phyloP scores from a whole-genome alignment of 2,888 invertebrate genomes.

The Pediacus dermestoides region DNA sequence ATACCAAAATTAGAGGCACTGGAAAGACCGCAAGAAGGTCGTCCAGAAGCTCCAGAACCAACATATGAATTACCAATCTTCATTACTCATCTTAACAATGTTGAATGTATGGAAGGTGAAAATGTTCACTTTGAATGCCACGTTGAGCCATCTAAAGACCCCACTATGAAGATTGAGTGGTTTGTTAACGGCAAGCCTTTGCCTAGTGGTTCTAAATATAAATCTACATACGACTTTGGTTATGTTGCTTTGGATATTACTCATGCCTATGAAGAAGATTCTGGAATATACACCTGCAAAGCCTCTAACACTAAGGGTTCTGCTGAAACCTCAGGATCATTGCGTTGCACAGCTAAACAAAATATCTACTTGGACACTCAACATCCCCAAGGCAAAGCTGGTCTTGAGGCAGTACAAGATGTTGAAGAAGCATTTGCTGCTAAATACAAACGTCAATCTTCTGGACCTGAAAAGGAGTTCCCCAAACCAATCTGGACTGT shows the following conservation, averaged over 20 bases:
- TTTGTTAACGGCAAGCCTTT: constrained; percentile 89
- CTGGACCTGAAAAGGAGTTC: constrained; percentile 72
- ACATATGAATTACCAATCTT: constrained; percentile 83
- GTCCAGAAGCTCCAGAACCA: constrained; percentile 70
- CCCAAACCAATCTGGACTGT: constrained; percentile 84
- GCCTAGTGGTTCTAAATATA: constrained; percentile 84
- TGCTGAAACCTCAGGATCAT: constrained; percentile 85
- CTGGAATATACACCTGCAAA: constrained; percentile 86
- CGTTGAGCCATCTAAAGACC: constrained; percentile 88
- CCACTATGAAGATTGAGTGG: constrained; percentile 90
- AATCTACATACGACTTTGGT: constrained; percentile 93
- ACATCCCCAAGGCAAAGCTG: constrained; percentile 90
- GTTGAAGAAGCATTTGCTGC: constrained; percentile 78
- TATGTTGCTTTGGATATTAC: constrained; percentile 87
- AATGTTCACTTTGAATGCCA: constrained; percentile 88
- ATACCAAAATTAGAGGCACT: constrained; percentile 80
- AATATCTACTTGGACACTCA: constrained; percentile 85
- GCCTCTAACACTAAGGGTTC: constrained; percentile 85
- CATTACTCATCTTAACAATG: constrained; percentile 86
- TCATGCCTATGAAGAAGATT: constrained; percentile 87
- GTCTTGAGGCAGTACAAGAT: constrained; percentile 84
- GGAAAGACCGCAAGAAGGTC: constrained; percentile 71
- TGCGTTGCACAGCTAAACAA: constrained; percentile 77
- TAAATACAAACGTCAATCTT: constrained; percentile 66
- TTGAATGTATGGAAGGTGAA: constrained; percentile 83